These are phyloP conservation scores for Diacarnus erythraeanus DNA, from an alignment of 37 sponge, comb jelly and placozoan species.

Conservation along the genomic window DNA sequence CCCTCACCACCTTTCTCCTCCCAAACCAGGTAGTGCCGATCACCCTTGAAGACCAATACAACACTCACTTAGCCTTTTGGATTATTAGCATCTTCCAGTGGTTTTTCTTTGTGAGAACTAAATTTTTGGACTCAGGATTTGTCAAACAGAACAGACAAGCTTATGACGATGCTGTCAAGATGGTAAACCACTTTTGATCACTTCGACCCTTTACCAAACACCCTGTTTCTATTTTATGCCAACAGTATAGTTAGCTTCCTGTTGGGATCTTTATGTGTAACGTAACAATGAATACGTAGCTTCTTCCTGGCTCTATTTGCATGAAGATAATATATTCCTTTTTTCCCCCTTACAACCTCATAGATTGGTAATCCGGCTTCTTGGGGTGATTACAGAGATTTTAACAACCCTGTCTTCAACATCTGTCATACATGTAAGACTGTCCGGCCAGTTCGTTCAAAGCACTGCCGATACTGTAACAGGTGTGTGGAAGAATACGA, in stretches of 20 bases:
- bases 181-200: too few species aligned
- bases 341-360: not conserved
- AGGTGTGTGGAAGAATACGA: constrained; percentile 88
- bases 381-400: constrained; percentile 75
- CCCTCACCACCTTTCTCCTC: not conserved
- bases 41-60: constrained; percentile 47
- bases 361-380: constrained; percentile 76
- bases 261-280: too few species aligned
- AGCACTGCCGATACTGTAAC: constrained; percentile 88
- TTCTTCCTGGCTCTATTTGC: too few species aligned
- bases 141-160: constrained; percentile 53
- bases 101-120: constrained; percentile 63
- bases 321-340: not conserved
- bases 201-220: too few species aligned
- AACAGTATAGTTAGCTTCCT: too few species aligned
- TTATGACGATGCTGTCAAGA: constrained; percentile 75
- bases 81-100: constrained; percentile 64
- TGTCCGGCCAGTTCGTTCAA: constrained; percentile 77
- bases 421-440: constrained; percentile 90
- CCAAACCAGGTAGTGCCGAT: constrained; percentile 50
- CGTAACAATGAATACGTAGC: too few species aligned
- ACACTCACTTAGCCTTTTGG: constrained; percentile 58
- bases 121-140: constrained; percentile 74
- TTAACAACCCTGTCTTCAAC: constrained; percentile 82
- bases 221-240: too few species aligned